Evolutionary conservation across 2,113 vertebrate species (phyloP), one percentile per base, ranked within the genome.

Genomic region (Scartelaos histophorus): DNA sequence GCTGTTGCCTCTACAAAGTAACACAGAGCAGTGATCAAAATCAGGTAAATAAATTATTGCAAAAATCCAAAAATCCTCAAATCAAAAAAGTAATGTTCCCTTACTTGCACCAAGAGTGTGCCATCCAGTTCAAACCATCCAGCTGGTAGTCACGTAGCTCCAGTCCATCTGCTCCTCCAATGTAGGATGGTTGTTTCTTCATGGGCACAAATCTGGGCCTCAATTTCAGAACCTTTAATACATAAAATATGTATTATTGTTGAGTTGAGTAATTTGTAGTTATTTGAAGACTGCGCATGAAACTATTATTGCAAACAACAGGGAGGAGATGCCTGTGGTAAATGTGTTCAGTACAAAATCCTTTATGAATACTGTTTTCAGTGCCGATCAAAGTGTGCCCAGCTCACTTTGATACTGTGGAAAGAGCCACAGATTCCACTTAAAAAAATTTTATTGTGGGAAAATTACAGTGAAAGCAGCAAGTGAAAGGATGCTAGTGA

Each of bases 91-190:
- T 4, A 35, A 13, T 11, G 10, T 13, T 58, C 22, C 91, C 97
- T 78, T 96, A 99, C 98, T 98, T 99, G 98, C 97, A 98, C 97
- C 98, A 99, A 7, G 98, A 99, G 77, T 99, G 98, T 76, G 97
- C 97, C 92, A 99, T 96, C 97, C 97, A 99, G 79, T 99, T 99
- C 84, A 99, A 90, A 71, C 98, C 95, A 91, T 98, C 95, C 82
- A 98, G 78, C 75, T 99, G 98, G 92, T 99, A 99, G 89, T 99
- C 97, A 88, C 98, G 90, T 74, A 99, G 94, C 85, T 99, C 97
- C 84, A 99, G 92, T 43, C 93, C 84, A 2, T 99, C 97, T 10
- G 94, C 10, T 9, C 15, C 94, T 82, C 97, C 96, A 70, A 98
- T 97, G 29, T 97, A 99, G 1, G 88, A 34, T 0, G 98, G 97